These are phyloP conservation scores for Gymnoscelis rufifasciata DNA, from an alignment of 2,888 invertebrate species.

Conservation along the genomic window DNA sequence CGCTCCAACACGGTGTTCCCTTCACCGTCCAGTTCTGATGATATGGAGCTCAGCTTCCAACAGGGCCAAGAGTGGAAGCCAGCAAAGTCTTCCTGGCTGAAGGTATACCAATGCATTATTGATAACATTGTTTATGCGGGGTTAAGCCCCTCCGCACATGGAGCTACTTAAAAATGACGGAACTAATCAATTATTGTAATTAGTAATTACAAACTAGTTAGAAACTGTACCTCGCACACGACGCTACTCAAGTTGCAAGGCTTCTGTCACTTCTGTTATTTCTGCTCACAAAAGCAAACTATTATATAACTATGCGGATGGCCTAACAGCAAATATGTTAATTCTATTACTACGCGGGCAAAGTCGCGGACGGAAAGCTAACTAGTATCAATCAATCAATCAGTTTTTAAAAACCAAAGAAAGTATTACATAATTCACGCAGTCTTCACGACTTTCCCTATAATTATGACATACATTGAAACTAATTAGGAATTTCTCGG, in stretches of 20 bases:
- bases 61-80: conserved; percentile 46
- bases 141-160: too few relatives aligned
- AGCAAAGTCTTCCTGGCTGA: conserved; percentile 51
- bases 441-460: too few relatives aligned
- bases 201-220: conserved; percentile 5
- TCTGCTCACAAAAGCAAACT: conserved; percentile 3
- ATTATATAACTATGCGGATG: too few relatives aligned
- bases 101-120: conserved; percentile 35
- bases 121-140: too few relatives aligned
- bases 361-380: too few relatives aligned
- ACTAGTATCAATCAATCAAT: too few relatives aligned
- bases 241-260: conserved; percentile 7
- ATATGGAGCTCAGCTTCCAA: conserved; percentile 37
- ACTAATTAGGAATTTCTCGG: too few relatives aligned
- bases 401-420: too few relatives aligned
- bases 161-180: neutral
- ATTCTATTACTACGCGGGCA: too few relatives aligned
- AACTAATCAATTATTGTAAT: neutral
- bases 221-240: conserved; percentile 6
- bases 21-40: conserved; percentile 42
- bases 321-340: too few relatives aligned
- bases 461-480: too few relatives aligned
- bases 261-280: conserved; percentile 6
- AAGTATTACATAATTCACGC: too few relatives aligned
- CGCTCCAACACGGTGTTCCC: neutral